A percentile compares a stretch with the other conserved stretches of the same genome.
Evolutionary conservation across 1,140 invertebrate genomes (phyloP).

Genomic region (Euwallacea fornicatus): DNA sequence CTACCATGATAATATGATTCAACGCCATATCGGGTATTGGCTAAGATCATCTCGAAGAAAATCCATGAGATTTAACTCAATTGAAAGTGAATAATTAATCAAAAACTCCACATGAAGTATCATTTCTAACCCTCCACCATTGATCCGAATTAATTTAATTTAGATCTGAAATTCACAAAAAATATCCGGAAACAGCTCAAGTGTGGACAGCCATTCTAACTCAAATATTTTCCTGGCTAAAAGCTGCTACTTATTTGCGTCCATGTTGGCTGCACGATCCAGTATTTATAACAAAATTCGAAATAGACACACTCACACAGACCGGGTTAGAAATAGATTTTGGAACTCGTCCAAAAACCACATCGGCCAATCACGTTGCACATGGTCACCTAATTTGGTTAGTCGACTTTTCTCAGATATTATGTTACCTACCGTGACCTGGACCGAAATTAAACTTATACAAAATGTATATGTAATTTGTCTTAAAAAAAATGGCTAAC

Average conservation of each 20-base stretch:
- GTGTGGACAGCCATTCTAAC: no score
- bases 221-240: background rate
- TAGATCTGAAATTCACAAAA: no score
- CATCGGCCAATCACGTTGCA: slow-evolving; percentile 10
- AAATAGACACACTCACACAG: slow-evolving; percentile 2
- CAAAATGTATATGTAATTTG: background rate
- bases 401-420: slow-evolving; percentile 1
- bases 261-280: slow-evolving; percentile 2
- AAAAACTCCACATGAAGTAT: no score
- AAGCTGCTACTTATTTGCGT: background rate
- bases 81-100: no score
- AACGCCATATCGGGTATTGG: no score
- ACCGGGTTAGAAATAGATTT: slow-evolving; percentile 12
- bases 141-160: no score
- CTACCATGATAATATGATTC: no score
- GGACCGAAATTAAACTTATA: background rate
- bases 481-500: no score
- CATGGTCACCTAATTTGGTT: slow-evolving; percentile 28
- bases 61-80: no score
- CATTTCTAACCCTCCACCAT: no score
- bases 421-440: background rate
- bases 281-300: slow-evolving; percentile 18
- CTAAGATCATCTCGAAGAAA: no score
- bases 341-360: slow-evolving; percentile 15
- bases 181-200: no score